These are phyloP conservation scores for Drosophila sordidula DNA, from an alignment of 2,888 invertebrate genomes.

Conservation along the genomic window DNA sequence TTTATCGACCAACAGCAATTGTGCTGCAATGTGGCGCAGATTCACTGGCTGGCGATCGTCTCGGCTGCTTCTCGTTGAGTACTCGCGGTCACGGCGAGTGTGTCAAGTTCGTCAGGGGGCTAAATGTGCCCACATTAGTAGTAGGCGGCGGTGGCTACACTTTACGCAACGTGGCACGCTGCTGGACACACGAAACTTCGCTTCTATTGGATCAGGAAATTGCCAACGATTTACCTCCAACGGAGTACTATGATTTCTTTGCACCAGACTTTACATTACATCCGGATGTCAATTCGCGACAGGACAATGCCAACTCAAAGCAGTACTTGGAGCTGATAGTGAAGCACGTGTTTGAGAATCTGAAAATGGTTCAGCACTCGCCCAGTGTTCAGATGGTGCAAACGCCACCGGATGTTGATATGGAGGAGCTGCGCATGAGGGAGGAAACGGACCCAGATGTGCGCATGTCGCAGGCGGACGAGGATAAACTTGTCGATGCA, in stretches of 20 bases:
- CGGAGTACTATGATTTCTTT: conserved; percentile 98
- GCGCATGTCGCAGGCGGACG: conserved; percentile 90
- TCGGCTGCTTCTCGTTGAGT: conserved; percentile 98
- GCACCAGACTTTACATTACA: conserved; percentile 98
- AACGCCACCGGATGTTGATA: conserved; percentile 93
- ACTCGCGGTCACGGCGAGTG: conserved; percentile 99
- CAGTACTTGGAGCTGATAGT: conserved; percentile 97
- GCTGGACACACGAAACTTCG: conserved; percentile 99
- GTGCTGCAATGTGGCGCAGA: conserved; percentile 99
- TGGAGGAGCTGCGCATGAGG: conserved; percentile 88
- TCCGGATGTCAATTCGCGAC: conserved; percentile 94
- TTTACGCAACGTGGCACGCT: conserved; percentile 97
- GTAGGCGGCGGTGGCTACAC: conserved; percentile 95
- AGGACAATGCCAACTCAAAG: conserved; percentile 97
- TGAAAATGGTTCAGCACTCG: conserved; percentile 96
- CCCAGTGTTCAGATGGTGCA: conserved; percentile 99
- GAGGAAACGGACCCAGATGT: conserved; percentile 95
- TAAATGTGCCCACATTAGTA: conserved; percentile 96
- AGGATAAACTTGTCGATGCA: conserved; percentile 92
- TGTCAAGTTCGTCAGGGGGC: conserved; percentile 96
- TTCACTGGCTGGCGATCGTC: conserved; percentile 96
- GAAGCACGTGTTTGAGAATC: conserved; percentile 95
- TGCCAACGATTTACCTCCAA: conserved; percentile 97
- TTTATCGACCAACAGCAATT: conserved; percentile 97
- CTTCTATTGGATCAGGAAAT: conserved; percentile 96